Evolutionary conservation across 1,140 invertebrate species (phyloP), one percentile per base, ranked within the genome.

Genomic region (Muscidifurax raptorellus): DNA sequence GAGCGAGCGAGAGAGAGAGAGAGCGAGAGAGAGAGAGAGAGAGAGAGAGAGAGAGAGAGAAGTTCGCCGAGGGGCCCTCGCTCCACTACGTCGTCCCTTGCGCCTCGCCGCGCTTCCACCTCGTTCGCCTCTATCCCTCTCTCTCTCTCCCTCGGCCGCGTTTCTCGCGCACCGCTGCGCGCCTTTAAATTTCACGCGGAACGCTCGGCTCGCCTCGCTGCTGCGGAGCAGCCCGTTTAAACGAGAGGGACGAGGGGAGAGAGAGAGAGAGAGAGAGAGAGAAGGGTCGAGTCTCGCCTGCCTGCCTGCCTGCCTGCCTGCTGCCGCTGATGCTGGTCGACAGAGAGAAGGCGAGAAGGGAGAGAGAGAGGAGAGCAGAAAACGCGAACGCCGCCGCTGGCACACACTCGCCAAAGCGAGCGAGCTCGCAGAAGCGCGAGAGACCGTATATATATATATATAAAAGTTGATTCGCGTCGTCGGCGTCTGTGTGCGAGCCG

Each of bases 121-220:
- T 59, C 52, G 52, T 59, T 59, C 67, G 75, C 30, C 82, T 67
- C 71, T 47, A n/a, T 59, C 80, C 12, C 77, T 79, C 81, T 47
- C 30, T 71, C 80, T 59, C 80, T 40, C 66, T 85, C 77, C 67
- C 79, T 79, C 85, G 83, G 64, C 64, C 74, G 82, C 64, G 81
- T 67, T 82, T 77, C 74, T 83, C 82, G 82, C 74, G 82, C 82
- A 77, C 75, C 82, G 59, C 82, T 72, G 82, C 82, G 82, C 76
- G 76, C 47, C 76, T 80, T 80, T 80, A 80, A 80, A 80, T 80
- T 80, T 69, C 32, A 80, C 78, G 78, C 78, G 78, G 44, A 47
- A 76, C 36, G 74, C 74, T 44, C 47, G 27, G 74, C 74, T 76
- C 40, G 40, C 28, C 22, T 32, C 25, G n/a, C 18, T 40, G 74